Conservation (phyloP, 2,888 invertebrate species). For the Sialis lutaria region DNA sequence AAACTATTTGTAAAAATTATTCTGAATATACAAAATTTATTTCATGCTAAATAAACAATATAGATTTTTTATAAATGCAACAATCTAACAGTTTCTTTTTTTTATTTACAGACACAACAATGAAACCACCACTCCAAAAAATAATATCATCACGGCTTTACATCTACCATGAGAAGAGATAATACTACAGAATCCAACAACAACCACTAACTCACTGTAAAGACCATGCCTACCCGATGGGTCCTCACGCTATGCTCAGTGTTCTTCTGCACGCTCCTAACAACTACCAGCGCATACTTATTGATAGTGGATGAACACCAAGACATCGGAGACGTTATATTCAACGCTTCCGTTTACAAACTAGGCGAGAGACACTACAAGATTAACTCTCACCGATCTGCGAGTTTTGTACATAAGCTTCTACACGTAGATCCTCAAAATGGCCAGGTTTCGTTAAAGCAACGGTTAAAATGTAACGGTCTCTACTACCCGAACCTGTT, state of each 20-base stretch:
- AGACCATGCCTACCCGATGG: background rate
- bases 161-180: no score
- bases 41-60: no score
- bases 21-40: no score
- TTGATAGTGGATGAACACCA: slow-evolving; percentile 22
- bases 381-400: slow-evolving; percentile 65
- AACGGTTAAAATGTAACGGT: slow-evolving; percentile 59
- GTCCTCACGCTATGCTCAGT: background rate
- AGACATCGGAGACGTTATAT: slow-evolving; percentile 46
- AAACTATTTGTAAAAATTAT: no score
- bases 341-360: slow-evolving; percentile 66
- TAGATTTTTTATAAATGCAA: no score
- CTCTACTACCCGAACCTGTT: slow-evolving; percentile 70
- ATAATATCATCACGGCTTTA: no score
- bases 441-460: slow-evolving; percentile 57
- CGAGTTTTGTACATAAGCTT: slow-evolving; percentile 64
- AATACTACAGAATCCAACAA: background rate
- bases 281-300: slow-evolving; percentile 15
- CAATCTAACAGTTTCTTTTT: no score
- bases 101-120: no score
- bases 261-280: background rate
- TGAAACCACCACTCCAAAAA: no score
- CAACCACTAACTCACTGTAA: background rate
- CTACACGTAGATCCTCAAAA: slow-evolving; percentile 56
- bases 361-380: slow-evolving; percentile 62